Evolutionary conservation across 2,113 vertebrate species (phyloP), one percentile per base, ranked within the genome.

Genomic region (Antidorcas marsupialis): DNA sequence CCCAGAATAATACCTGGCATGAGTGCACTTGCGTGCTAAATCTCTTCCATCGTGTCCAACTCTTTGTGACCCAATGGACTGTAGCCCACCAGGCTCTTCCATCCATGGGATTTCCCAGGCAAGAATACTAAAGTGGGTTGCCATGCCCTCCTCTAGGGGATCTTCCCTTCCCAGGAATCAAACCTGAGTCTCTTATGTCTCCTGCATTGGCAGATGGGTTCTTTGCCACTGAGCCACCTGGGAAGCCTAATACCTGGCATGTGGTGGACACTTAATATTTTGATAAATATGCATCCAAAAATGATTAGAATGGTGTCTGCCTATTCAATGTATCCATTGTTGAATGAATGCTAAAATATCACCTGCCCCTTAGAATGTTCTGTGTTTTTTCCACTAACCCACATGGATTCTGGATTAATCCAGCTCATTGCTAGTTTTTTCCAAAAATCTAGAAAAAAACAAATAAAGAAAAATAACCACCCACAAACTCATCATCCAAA

Each of bases 391-490:
- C 39, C 33, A 67, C 6, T 59, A 43, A 8, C 4, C 10, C 6
- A 23, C 7, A 15, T 25, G 21, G 14, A 76, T 23, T 93, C 21
- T 82, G 57, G n/a, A 45, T 74, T 78, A 52, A 52, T 62, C 81
- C 6, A 92, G 71, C 8, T 53, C 45, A 81, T 30, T n/a, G 36
- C 27, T 57, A 55, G 52, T 23, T 87, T 94, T 92, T 76, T 33
- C 67, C 50, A 60, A 94, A 89, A 64, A 15, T 45, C 60, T 14
- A n/a, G 27, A 89, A 91, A 81, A 81, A 89, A 10, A 3, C 59
- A 87, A 95, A 90, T n/a, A 52, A 79, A 95, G 78, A 88, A 91
- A 64, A 94, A 19, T 6, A 52, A 43, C 86, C 23, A 60, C 14
- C 5, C 25, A 85, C 96, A 71, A 94, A 86, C 2, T 94, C 43